A percentile compares a stretch with the other conserved stretches of the same genome.
phyloP scores from a whole-genome alignment of 2,888 invertebrate species.

The Hipparchia semele region DNA sequence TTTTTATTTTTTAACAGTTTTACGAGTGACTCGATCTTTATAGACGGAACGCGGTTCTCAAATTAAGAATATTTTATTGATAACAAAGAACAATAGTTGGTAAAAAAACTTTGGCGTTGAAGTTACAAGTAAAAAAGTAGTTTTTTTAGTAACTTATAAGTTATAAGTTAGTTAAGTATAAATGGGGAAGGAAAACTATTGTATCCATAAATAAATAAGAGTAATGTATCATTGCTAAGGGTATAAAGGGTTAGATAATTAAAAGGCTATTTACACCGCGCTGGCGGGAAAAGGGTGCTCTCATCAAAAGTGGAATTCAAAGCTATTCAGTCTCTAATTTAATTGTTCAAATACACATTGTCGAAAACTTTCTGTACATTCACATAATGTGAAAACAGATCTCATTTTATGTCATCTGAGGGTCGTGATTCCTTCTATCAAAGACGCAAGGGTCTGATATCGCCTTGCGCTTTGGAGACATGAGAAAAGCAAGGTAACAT shows the following conservation, averaged over 20 bases:
- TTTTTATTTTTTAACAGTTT: no score
- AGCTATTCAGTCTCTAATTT: constrained; percentile 9
- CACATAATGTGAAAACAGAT: no score
- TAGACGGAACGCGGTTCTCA: no score
- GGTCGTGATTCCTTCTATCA: no score
- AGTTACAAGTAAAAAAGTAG: neutral
- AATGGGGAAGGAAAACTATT: neutral
- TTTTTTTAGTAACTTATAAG: neutral
- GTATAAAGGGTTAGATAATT: neutral
- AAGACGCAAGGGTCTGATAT: no score
- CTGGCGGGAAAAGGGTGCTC: neutral
- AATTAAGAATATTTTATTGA: no score
- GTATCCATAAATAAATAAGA: neutral
- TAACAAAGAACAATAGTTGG: no score
- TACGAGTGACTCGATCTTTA: no score
- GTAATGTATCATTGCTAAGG: neutral
- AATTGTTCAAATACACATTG: constrained; percentile 4
- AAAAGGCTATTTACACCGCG: constrained; percentile 1
- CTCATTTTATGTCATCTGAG: no score
- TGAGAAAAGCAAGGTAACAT: no score
- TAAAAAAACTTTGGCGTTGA: no score
- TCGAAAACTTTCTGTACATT: neutral
- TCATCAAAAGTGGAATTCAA: constrained; percentile 13
- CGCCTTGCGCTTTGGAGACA: no score
- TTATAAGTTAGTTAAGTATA: neutral